Percentiles rank a stretch among this genome's conserved stretches.
These are phyloP conservation scores for Anolis sagrei DNA, from an alignment of 2,113 vertebrate species.

Conservation along the genomic window DNA sequence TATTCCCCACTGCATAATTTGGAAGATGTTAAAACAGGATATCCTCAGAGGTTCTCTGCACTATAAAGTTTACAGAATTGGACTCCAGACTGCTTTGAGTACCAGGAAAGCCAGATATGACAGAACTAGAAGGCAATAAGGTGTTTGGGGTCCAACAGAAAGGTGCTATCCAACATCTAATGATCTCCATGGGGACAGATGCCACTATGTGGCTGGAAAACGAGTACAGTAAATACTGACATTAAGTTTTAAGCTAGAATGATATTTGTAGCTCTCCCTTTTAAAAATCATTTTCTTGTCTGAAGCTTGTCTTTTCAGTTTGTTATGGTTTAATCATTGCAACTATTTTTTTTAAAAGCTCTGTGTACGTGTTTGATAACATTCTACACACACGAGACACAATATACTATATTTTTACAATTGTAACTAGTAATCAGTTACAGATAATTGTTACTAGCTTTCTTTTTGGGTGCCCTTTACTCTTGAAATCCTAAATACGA, in stretches of 20 bases:
- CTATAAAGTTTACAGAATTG: neutral
- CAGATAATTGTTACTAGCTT: neutral
- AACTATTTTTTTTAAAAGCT: neutral
- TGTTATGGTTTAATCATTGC: neutral
- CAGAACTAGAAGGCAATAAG: constrained; percentile 21
- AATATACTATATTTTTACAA: neutral
- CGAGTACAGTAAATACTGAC: neutral
- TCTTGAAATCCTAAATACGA: neutral
- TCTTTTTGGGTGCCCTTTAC: neutral
- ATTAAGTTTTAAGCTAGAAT: neutral
- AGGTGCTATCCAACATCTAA: constrained; percentile 21
- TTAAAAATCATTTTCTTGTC: constrained; percentile 16
- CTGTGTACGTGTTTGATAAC: neutral
- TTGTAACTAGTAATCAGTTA: neutral
- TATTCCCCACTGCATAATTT: neutral
- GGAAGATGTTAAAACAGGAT: neutral
- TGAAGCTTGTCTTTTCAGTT: neutral
- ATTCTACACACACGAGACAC: neutral
- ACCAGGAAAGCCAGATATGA: neutral
- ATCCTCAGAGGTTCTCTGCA: neutral
- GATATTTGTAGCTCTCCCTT: constrained; percentile 10
- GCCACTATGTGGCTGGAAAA: neutral
- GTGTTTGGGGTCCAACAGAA: constrained; percentile 23
- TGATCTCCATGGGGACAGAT: neutral
- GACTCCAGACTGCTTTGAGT: neutral